Base-by-base conservation (phyloP, 2,113 vertebrate genomes). In the Sapajus apella region DNA sequence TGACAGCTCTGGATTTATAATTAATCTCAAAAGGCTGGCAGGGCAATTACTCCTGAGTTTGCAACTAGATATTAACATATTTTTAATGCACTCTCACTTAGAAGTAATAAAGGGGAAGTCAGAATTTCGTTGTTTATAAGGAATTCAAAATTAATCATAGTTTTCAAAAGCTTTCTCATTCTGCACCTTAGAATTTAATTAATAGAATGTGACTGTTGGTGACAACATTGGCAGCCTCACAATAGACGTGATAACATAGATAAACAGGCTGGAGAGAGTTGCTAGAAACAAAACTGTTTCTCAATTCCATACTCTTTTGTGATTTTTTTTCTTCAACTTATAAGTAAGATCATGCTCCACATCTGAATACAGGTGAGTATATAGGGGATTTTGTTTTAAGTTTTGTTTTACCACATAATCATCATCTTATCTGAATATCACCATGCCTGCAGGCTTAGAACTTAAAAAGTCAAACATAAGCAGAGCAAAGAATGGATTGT, bases 1-100 rank as follows among this genome's bases (percentile, higher is more conserved):
- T 85, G 72, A 87, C 72, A 93, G 84, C 35, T 43, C 58, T 61
- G 87, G 32, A 77, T 45, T 90, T 84, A 23, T 32, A 92, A 94
- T 96, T 96, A 96, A 91, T 81, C 85, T 91, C 77, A 66, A 84
- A 96, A 95, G 85, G 6, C 85, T 87, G n/a, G 30, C 76, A 25
- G 2, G 70, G 86, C 85, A 95, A 93, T 85, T 92, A 94, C 90
- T 43, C 84, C 56, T 85, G 45, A 4, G 18, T 61, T 68, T 95
- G 84, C 32, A 97, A 92, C 43, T 52, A 93, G 79, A 70, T 80
- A 83, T 89, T 93, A 96, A 93, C 94, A 76, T 81, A 90, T 81
- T 96, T 96, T 86, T 97, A 95, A 95, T 83, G 55, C 5, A 91
- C 18, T 83, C 52, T 87, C 75, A 87, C 66, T 66, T 70, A 81